phyloP scores from a whole-genome alignment of 2,797 vertebrate species.

The Enoplosus armatus region DNA sequence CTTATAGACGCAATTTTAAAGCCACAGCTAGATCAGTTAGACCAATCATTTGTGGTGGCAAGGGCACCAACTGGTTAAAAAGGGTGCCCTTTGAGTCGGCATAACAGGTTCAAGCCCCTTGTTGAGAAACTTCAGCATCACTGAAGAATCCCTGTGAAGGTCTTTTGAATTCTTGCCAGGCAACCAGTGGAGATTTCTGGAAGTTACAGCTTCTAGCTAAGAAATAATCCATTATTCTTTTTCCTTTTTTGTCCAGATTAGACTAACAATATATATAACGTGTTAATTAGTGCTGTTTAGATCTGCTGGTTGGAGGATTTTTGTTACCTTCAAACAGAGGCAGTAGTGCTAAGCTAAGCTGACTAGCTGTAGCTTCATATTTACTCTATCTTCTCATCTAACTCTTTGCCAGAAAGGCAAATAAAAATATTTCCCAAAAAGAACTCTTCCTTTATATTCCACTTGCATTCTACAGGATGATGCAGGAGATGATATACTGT shows the following conservation, averaged over 20 bases:
- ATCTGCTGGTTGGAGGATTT: not conserved
- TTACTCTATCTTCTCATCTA: not conserved
- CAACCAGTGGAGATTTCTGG: not conserved
- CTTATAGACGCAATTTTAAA: too few relatives aligned
- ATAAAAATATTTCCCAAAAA: not conserved
- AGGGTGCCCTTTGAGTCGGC: not conserved
- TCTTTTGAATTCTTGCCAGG: not conserved
- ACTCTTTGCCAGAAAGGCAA: not conserved
- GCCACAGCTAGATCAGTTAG: too few relatives aligned
- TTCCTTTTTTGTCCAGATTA: not conserved
- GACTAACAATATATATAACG: not conserved
- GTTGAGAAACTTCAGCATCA: not conserved
- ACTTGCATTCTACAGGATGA: not conserved
- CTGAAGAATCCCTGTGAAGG: not conserved
- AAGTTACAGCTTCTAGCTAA: not conserved
- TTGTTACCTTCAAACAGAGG: not conserved
- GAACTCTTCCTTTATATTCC: too few relatives aligned
- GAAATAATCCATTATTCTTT: not conserved
- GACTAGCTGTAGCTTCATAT: not conserved
- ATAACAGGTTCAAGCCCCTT: not conserved
- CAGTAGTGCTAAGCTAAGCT: not conserved
- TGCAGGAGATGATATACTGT: not conserved
- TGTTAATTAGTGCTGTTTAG: not conserved
- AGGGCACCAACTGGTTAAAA: not conserved
- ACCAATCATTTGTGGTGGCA: not conserved